These are phyloP conservation scores for Flexamia atlantica DNA, from an alignment of 2,888 invertebrate species.

Conservation along the genomic window DNA sequence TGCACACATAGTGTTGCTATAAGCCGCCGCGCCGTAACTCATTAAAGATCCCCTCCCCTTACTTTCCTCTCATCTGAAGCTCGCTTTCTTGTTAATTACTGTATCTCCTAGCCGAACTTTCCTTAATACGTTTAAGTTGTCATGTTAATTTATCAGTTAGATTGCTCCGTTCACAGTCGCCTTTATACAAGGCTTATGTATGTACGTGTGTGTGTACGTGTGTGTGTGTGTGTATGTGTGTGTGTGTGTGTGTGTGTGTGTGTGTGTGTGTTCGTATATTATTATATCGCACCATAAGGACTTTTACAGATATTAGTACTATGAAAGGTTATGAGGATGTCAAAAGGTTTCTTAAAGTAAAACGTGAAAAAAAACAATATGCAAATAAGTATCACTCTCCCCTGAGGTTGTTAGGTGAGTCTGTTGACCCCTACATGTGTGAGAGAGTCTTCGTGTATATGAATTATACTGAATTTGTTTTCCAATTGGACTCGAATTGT, in stretches of 20 bases:
- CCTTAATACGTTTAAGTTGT: conserved; percentile 57
- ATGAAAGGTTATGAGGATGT: too few species aligned
- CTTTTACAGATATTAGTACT: too few species aligned
- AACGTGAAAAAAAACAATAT: too few species aligned
- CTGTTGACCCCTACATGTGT: too few species aligned
- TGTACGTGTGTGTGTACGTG: background rate
- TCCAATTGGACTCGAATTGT: conserved; percentile 19
- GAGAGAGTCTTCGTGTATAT: too few species aligned
- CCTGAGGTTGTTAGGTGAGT: too few species aligned
- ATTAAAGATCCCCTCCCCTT: conserved; percentile 63
- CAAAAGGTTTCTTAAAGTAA: too few species aligned
- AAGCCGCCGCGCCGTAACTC: conserved; percentile 63
- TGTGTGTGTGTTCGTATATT: too few species aligned
- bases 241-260: too few species aligned
- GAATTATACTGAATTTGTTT: conserved; percentile 15
- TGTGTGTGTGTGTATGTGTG: background rate
- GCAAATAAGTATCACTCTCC: too few species aligned
- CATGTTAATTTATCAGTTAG: conserved; percentile 57
- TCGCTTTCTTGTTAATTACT: conserved; percentile 43
- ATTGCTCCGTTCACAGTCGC: conserved; percentile 22
- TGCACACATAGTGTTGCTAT: conserved; percentile 63
- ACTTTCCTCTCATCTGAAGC: conserved; percentile 30
- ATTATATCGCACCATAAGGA: too few species aligned
- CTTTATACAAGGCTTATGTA: background rate
- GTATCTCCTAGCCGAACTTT: conserved; percentile 41